Conservation (phyloP, 92 coral and sea anemone genomes). For the Epizoanthus scotinus region DNA sequence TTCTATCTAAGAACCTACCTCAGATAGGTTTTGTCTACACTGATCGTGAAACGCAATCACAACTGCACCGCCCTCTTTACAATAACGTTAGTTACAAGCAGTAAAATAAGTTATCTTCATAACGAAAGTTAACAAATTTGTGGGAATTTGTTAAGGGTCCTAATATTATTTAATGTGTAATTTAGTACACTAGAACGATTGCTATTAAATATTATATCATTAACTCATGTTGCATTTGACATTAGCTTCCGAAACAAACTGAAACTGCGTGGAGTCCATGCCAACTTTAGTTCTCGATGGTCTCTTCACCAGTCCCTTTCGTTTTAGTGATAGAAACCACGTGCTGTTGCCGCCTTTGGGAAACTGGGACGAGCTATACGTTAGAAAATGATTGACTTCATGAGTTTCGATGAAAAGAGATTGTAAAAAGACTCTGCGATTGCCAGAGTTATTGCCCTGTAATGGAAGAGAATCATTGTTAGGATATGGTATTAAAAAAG, state of each 20-base stretch:
- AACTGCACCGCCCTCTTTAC: too few species aligned
- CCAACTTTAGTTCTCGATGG: constrained; percentile 68
- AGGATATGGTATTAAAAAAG: not conserved
- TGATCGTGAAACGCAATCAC: too few species aligned
- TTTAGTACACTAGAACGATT: too few species aligned
- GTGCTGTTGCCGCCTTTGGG: constrained; percentile 34
- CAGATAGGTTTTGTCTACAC: too few species aligned
- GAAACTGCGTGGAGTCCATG: constrained; percentile 75
- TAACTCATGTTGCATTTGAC: not conserved
- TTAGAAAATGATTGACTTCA: constrained; percentile 59
- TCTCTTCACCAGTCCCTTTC: constrained; percentile 64
- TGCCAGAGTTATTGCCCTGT: not conserved
- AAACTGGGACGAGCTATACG: constrained; percentile 50
- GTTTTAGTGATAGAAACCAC: constrained; percentile 70
- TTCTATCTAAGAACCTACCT: too few species aligned
- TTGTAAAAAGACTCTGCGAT: not conserved
- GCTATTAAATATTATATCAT: not conserved
- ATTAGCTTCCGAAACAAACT: not conserved
- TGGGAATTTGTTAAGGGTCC: too few species aligned
- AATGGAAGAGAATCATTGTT: not conserved
- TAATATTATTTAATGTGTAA: too few species aligned
- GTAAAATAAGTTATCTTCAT: too few species aligned
- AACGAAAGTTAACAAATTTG: too few species aligned
- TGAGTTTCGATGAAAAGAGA: constrained; percentile 63
- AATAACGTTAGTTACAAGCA: too few species aligned